Percentiles rank a stretch among this genome's conserved stretches.
phyloP scores from a whole-genome alignment of 2,797 vertebrate species.

The Crotalus adamanteus region DNA sequence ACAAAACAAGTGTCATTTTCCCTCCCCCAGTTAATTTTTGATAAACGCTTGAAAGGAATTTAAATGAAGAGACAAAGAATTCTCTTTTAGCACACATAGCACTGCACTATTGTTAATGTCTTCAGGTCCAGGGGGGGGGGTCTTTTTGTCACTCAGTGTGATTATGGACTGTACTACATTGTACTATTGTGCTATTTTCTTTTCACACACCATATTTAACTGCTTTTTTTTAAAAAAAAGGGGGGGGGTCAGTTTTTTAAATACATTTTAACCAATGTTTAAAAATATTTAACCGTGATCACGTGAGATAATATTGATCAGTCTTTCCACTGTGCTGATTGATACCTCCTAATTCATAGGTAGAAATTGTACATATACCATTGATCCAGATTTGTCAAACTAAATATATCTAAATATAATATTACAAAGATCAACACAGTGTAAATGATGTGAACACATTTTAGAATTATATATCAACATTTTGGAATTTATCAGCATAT shows the following conservation, averaged over 20 bases:
- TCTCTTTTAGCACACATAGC: neutral
- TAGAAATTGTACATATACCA: neutral
- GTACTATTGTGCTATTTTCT: neutral
- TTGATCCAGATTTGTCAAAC: neutral
- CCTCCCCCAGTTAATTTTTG: neutral
- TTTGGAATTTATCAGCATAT: neutral
- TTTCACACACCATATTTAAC: neutral
- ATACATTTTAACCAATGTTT: neutral
- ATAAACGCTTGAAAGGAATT: neutral
- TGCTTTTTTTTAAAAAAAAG: neutral
- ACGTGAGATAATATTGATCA: neutral
- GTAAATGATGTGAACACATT: neutral
- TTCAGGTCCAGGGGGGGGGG: neutral
- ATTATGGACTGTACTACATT: neutral
- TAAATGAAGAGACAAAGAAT: neutral
- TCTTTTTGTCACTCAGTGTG: neutral
- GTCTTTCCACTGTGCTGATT: neutral
- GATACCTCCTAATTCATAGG: neutral
- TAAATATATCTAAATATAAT: neutral
- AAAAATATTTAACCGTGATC: neutral
- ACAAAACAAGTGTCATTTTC: neutral
- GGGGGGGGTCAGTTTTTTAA: neutral
- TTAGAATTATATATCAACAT: neutral
- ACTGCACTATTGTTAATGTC: neutral
- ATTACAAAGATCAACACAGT: neutral